These are phyloP conservation scores for Palythoa grandis DNA, from an alignment of 92 coral and sea anemone genomes.

Conservation along the genomic window DNA sequence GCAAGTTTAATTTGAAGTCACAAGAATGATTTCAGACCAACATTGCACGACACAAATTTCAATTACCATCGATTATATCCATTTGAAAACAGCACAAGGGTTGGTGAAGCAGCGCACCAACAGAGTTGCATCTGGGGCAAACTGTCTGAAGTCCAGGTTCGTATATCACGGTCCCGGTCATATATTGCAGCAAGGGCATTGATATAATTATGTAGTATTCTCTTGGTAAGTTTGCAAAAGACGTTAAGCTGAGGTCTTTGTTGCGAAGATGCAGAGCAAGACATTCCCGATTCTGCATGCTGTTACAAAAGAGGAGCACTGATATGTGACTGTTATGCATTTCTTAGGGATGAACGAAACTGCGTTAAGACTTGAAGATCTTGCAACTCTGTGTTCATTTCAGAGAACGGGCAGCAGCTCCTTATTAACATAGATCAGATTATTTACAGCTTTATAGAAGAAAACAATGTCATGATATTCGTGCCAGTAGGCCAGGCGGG, in stretches of 20 bases:
- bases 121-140: constrained; percentile 30
- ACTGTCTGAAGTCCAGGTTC: constrained; percentile 17
- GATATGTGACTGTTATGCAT: constrained; percentile 53
- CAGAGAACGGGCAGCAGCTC: constrained; percentile 45
- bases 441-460: constrained; percentile 51
- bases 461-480: constrained; percentile 45
- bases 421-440: constrained; percentile 34
- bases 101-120: constrained; percentile 9
- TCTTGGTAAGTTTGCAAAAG: constrained; percentile 17
- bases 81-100: no score
- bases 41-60: no score
- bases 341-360: constrained; percentile 47
- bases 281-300: constrained; percentile 29
- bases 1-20: no score
- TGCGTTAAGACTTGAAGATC: constrained; percentile 42
- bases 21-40: no score
- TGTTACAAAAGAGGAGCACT: constrained; percentile 43
- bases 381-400: constrained; percentile 34
- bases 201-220: constrained; percentile 17
- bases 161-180: constrained; percentile 9
- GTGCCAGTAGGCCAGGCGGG: no score
- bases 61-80: no score
- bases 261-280: constrained; percentile 30
- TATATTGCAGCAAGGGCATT: constrained; percentile 8
- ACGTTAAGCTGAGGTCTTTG: constrained; percentile 31